Base-by-base conservation (phyloP, 2,888 invertebrate genomes). In the Mantis religiosa region DNA sequence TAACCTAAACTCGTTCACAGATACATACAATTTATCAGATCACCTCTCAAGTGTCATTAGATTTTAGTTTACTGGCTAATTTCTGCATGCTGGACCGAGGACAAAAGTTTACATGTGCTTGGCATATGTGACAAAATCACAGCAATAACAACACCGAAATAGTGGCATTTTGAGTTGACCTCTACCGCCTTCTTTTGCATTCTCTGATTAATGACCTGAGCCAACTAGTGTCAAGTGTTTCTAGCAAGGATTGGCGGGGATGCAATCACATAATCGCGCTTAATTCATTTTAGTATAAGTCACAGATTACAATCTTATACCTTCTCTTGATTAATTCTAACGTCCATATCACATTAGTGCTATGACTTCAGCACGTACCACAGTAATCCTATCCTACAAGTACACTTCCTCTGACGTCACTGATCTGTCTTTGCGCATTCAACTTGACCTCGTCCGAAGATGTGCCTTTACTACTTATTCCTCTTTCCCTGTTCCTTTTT, bases 381-480 rank as follows among this genome's bases (percentile, higher is more conserved):
- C 89, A 87, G 87, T 82, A 89, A 89, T 89, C 89, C 88, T 88
- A 88, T 89, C 85, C 88, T 89, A 90, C 89, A 89, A 90, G 89
- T 89, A 89, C 89, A 90, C 90, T 90, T 90, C 90, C 90, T 90
- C 89, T 90, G 90, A 90, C 90, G 90, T 90, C 90, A 90, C 89
- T 89, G 89, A 90, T 89, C 88, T 87, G 88, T 89, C 89, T 83
- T 88, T 85, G 88, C 85, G 88, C 88, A 82, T 88, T 88, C 85
- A 84, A 85, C 88, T 87, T 89, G 89, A 86, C 89, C 89, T 88
- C 87, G 84, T 87, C 87, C 81, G 34, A 87, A 25, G 82, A 34
- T 82, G 30, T 25, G 71, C 34, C 87, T 87, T 82, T 41, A 20
- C 20, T 71, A 20, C 54, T 71, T 71, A 25, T 20, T 71, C 25